Conservation (phyloP, 2,888 invertebrate genomes). For the Hipparchia sbordonii region DNA sequence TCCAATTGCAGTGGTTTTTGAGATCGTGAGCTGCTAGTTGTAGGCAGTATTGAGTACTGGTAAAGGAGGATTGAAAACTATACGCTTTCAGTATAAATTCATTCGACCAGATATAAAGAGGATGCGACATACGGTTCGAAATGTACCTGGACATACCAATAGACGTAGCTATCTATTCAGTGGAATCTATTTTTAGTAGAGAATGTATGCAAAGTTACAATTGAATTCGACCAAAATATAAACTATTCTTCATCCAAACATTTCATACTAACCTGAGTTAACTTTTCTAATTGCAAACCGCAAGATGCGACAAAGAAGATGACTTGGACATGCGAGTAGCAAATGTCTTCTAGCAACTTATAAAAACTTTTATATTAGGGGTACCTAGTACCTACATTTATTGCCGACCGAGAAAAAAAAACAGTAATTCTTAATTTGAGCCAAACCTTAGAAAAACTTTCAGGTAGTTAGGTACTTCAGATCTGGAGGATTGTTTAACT, state of each 20-base stretch:
- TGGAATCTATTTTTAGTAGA: not conserved
- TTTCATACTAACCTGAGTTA: too few species aligned
- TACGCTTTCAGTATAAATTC: slow-evolving; percentile 35
- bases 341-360: not conserved
- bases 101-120: slow-evolving; percentile 22
- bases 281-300: too few species aligned
- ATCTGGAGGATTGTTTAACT: slow-evolving; percentile 41
- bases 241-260: too few species aligned
- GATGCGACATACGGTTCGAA: not conserved
- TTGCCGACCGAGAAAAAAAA: not conserved
- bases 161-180: not conserved
- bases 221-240: not conserved
- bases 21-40: slow-evolving; percentile 19
- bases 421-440: slow-evolving; percentile 33
- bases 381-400: not conserved
- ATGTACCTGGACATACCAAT: not conserved
- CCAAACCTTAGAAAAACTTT: slow-evolving; percentile 37
- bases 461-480: slow-evolving; percentile 39
- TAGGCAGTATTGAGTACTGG: slow-evolving; percentile 34
- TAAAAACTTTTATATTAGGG: too few species aligned
- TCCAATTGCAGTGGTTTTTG: slow-evolving; percentile 32
- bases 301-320: too few species aligned
- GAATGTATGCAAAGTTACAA: not conserved
- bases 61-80: slow-evolving; percentile 42
- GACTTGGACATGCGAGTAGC: too few species aligned